Conservation (phyloP, 2,888 invertebrate genomes). For the Melinaea marsaeus region DNA sequence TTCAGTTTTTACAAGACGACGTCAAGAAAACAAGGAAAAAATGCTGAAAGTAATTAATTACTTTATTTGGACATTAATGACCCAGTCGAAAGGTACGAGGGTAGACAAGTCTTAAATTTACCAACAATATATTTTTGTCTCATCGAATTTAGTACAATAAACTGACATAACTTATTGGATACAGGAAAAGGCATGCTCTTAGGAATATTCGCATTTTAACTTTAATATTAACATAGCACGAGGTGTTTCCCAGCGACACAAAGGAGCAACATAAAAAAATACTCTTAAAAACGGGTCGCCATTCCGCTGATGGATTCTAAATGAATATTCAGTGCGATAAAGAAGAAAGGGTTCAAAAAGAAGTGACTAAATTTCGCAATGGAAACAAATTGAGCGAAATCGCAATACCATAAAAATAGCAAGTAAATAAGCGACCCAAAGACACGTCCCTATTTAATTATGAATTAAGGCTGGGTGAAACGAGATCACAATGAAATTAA, state of each 20-base stretch:
- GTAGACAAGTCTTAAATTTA: constrained; percentile 54
- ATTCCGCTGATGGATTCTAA: constrained; percentile 68
- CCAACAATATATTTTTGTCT: constrained; percentile 14
- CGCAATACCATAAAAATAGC: constrained; percentile 68
- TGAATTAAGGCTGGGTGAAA: constrained; percentile 74
- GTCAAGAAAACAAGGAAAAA: constrained; percentile 70
- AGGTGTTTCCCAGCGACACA: constrained; percentile 53
- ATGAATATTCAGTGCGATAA: constrained; percentile 73
- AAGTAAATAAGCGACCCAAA: constrained; percentile 69
- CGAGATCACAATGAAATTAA: constrained; percentile 77
- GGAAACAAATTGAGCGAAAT: constrained; percentile 62
- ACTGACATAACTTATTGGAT: no score
- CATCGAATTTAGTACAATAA: no score
- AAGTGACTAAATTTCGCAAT: constrained; percentile 56
- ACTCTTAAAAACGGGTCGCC: constrained; percentile 65
- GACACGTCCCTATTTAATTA: constrained; percentile 75
- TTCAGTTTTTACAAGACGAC: constrained; percentile 65
- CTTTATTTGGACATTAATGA: constrained; percentile 77
- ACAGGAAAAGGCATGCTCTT: neutral
- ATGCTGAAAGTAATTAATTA: constrained; percentile 72
- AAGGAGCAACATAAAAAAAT: constrained; percentile 57
- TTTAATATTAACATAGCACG: constrained; percentile 48
- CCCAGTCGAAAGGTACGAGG: constrained; percentile 65
- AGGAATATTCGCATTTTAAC: constrained; percentile 1
- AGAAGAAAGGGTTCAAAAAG: constrained; percentile 66